Evolutionary conservation across 2,888 invertebrate species (phyloP), one percentile per base, ranked within the genome.

Genomic region (Anorthoa munda): DNA sequence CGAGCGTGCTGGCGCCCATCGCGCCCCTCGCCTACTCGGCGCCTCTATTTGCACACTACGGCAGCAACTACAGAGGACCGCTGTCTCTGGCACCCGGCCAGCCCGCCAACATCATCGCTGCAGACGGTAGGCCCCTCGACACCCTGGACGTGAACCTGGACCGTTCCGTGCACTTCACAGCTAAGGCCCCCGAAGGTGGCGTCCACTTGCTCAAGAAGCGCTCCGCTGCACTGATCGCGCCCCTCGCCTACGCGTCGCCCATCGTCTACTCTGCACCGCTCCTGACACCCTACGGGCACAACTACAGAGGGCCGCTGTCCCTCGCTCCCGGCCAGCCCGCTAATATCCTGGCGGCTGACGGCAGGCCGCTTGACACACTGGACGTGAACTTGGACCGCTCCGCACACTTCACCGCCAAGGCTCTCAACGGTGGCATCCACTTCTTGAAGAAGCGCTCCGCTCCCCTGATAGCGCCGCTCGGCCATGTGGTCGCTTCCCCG

Each of bases 261-360:
- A 59, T 88, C 48, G 90, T 89, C n/a, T 90, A 92, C 87, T 67
- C 88, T 45, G 79, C 91, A 58, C 86, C 92, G 0, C 60, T 89
- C 46, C 48, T 88, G 67, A 82, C 89, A 23, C 91, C 92, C 76
- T 78, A 61, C 21, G 65, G 45, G 4, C 5, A 15, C 23, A 94
- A 94, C 91, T 95, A 94, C 90, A 92, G 93, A 77, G 94, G 93
- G 17, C 95, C 95, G 12, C 89, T 95, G 81, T 95, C 95, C 13
- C 92, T 95, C 72, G 94, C 95, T 7, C 95, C 95, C 9, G 94
- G 95, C 46, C 95, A 95, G 86, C 95, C 96, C 58, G 95, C 95
- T 75, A 94, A 90, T 89, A 93, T 95, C 77, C 80, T 95, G 68
- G 94, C 92, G 2, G 91, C 93, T 66, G 95, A 95, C 83, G 95